Conservation (phyloP, 2,797 vertebrate species). For the Eurystomus glaucurus region DNA sequence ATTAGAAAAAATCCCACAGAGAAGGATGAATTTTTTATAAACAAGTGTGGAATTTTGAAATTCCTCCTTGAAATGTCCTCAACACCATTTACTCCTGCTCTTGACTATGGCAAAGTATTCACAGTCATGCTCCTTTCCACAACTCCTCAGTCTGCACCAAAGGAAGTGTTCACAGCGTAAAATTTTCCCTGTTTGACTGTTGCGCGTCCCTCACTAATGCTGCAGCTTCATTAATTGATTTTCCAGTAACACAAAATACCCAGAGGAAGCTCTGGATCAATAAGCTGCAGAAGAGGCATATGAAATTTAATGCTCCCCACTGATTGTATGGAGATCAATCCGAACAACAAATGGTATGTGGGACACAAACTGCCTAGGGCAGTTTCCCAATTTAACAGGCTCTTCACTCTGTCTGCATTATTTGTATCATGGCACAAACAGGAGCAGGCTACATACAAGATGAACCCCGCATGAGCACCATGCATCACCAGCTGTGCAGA, state of each 20-base stretch:
- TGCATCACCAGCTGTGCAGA: neutral
- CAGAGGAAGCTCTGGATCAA: constrained; percentile 12
- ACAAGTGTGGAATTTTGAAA: neutral
- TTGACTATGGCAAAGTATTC: neutral
- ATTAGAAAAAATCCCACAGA: neutral
- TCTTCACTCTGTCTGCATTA: neutral
- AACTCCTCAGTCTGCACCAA: neutral
- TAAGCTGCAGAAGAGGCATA: neutral
- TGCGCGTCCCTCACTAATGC: neutral
- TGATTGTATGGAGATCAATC: neutral
- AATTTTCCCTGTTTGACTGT: neutral
- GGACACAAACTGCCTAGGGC: neutral
- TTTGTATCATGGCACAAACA: neutral
- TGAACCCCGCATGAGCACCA: neutral
- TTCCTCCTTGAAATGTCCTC: neutral
- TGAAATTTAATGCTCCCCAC: constrained; percentile 8
- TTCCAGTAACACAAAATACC: constrained; percentile 16
- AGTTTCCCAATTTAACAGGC: neutral
- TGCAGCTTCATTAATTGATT: constrained; percentile 25
- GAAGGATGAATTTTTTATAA: neutral
- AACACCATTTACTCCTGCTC: neutral
- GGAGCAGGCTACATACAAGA: fast-evolving
- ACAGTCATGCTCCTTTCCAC: neutral
- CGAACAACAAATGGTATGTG: neutral
- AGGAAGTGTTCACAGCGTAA: neutral